These are phyloP conservation scores for Melangyna quadrimaculata DNA, from an alignment of 2,888 invertebrate genomes.

Conservation along the genomic window DNA sequence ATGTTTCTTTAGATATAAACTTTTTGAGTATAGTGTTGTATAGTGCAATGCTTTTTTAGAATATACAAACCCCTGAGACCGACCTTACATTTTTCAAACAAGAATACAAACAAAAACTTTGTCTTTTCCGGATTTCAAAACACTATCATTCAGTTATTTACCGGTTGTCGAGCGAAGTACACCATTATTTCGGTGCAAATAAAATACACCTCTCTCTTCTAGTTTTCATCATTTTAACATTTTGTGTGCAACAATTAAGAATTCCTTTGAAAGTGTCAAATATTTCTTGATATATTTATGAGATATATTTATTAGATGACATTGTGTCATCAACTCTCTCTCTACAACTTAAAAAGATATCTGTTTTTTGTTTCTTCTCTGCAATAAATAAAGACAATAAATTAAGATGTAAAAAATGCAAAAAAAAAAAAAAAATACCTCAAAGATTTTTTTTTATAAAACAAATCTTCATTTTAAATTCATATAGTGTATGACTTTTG, in stretches of 20 bases:
- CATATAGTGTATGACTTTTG: constrained; percentile 30
- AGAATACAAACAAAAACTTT: constrained; percentile 2
- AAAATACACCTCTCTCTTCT: not conserved
- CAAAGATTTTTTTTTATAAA: not conserved
- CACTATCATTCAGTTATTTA: constrained; percentile 66
- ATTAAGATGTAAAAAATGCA: constrained; percentile 35
- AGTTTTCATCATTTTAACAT: not conserved
- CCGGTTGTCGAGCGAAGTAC: constrained; percentile 64
- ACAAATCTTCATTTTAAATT: constrained; percentile 4
- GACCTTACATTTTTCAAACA: constrained; percentile 27
- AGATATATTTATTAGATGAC: too few species aligned
- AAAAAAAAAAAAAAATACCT: constrained; percentile 2
- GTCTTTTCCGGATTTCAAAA: constrained; percentile 56
- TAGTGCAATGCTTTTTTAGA: constrained; percentile 27
- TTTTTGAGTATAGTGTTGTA: constrained; percentile 34
- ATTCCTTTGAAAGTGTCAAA: constrained; percentile 23
- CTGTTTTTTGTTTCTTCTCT: constrained; percentile 15
- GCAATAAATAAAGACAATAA: constrained; percentile 47
- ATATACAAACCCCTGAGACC: constrained; percentile 23
- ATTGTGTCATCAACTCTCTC: constrained; percentile 29
- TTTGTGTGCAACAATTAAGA: constrained; percentile 41
- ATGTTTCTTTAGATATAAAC: not conserved
- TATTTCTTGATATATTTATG: constrained; percentile 52
- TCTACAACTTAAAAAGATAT: constrained; percentile 7
- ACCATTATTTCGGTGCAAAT: constrained; percentile 22